Conservation (phyloP, 2,888 invertebrate genomes). For the Lasioglossum leucozonium region DNA sequence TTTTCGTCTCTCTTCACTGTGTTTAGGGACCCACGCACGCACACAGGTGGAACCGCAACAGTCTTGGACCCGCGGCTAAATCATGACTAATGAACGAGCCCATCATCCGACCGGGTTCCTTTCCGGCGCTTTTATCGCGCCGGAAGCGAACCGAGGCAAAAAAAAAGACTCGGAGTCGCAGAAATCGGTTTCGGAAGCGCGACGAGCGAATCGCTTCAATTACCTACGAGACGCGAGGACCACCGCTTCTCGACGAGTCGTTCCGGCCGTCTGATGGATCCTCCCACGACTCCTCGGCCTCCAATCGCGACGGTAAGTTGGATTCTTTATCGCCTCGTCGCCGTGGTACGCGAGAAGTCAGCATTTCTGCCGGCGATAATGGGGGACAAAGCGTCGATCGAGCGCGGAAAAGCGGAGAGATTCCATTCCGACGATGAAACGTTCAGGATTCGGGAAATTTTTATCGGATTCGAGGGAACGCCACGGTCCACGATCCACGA, state of each 20-base stretch:
- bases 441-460: not conserved
- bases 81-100: conserved; percentile 74
- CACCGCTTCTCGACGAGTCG: not conserved
- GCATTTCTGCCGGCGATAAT: conserved; percentile 15
- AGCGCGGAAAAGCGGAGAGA: not conserved
- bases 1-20: not conserved
- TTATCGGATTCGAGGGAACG: not conserved
- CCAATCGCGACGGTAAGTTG: not conserved
- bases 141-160: conserved; percentile 25
- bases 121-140: conserved; percentile 42
- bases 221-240: not conserved
- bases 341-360: conserved; percentile 1
- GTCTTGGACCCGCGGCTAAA: conserved; percentile 66
- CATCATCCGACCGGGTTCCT: conserved; percentile 42
- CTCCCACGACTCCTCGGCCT: not conserved
- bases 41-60: conserved; percentile 26
- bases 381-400: conserved; percentile 5
- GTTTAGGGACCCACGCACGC: not conserved
- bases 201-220: conserved; percentile 31
- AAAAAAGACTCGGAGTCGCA: conserved; percentile 5
- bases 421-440: not conserved
- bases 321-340: conserved; percentile 23
- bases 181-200: conserved; percentile 25
- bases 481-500: not conserved
- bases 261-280: conserved; percentile 16